phyloP scores from a whole-genome alignment of 2,113 vertebrate species.

The Gadus chalcogrammus region DNA sequence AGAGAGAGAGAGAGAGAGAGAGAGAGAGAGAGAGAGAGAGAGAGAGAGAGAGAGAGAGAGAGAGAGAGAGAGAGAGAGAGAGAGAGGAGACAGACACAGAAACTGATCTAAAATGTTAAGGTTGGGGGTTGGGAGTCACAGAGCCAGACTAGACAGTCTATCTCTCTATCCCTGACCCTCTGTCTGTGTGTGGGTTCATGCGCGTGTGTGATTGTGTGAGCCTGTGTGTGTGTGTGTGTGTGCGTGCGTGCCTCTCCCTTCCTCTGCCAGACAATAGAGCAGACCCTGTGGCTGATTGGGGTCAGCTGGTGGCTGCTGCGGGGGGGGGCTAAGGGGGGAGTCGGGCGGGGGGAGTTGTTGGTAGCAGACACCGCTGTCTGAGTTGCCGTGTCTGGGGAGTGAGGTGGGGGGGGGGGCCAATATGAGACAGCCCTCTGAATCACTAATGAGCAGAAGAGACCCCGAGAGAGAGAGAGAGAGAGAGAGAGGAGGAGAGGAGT shows the following conservation, averaged over 20 bases:
- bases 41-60: too few relatives aligned
- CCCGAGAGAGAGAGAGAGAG: too few relatives aligned
- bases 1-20: too few relatives aligned
- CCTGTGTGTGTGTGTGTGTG: slow-evolving; percentile 19
- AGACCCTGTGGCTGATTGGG: slow-evolving; percentile 66
- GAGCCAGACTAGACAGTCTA: slow-evolving; percentile 56
- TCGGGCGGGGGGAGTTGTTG: too few relatives aligned
- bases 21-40: too few relatives aligned
- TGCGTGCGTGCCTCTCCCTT: slow-evolving; percentile 27
- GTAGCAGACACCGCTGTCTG: slow-evolving; percentile 64
- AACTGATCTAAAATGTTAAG: slow-evolving; percentile 11
- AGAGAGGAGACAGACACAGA: slow-evolving; percentile 1
- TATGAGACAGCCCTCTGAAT: slow-evolving; percentile 46
- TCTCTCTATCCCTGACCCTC: slow-evolving; percentile 52
- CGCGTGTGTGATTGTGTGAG: slow-evolving; percentile 20
- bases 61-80: slow-evolving; percentile 2
- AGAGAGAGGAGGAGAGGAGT: background rate
- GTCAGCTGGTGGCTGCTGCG: slow-evolving; percentile 65
- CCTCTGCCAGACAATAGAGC: slow-evolving; percentile 62
- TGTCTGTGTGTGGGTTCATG: slow-evolving; percentile 19
- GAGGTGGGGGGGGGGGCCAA: slow-evolving; percentile 24
- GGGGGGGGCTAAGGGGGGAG: too few relatives aligned
- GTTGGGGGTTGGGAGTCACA: slow-evolving; percentile 53
- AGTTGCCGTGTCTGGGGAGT: slow-evolving; percentile 47
- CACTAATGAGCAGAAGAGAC: slow-evolving; percentile 32